Evolutionary conservation across 2,888 invertebrate species (phyloP).

Genomic region (Folsomia manolachei): DNA sequence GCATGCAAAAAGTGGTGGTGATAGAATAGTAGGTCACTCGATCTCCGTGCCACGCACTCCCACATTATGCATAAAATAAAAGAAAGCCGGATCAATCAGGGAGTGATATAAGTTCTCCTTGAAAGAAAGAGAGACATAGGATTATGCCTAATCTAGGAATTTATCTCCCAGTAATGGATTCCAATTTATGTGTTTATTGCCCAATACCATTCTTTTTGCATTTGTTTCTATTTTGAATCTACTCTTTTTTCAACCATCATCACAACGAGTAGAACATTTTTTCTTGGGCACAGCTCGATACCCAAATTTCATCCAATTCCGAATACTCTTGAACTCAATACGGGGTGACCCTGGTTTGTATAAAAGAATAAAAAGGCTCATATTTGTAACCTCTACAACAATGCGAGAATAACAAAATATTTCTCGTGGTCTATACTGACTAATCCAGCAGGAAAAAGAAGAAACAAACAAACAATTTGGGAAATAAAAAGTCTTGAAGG

Average conservation of each 20-base stretch:
- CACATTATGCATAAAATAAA: constrained; percentile 17
- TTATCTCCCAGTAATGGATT: constrained; percentile 10
- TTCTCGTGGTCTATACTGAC: no score
- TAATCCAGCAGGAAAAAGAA: no score
- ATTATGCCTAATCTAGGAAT: constrained; percentile 12
- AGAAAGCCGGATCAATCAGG: constrained; percentile 8
- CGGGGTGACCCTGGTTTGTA: no score
- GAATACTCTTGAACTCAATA: no score
- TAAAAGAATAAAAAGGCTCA: no score
- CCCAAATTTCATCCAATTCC: not conserved
- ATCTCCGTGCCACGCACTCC: not conserved
- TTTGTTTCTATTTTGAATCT: not conserved
- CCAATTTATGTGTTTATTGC: constrained; percentile 14
- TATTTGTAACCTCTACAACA: no score
- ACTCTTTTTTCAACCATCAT: no score
- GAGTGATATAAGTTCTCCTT: not conserved
- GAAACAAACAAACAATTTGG: no score
- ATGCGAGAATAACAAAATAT: no score
- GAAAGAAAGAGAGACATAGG: not conserved
- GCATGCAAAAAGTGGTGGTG: not conserved
- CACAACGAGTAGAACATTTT: not conserved
- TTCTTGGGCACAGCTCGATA: no score
- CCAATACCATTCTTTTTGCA: not conserved
- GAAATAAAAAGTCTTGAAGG: no score
- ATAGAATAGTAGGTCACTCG: constrained; percentile 7